Evolutionary conservation across 2,113 vertebrate species (phyloP).

Genomic region (Peromyscus maniculatus): DNA sequence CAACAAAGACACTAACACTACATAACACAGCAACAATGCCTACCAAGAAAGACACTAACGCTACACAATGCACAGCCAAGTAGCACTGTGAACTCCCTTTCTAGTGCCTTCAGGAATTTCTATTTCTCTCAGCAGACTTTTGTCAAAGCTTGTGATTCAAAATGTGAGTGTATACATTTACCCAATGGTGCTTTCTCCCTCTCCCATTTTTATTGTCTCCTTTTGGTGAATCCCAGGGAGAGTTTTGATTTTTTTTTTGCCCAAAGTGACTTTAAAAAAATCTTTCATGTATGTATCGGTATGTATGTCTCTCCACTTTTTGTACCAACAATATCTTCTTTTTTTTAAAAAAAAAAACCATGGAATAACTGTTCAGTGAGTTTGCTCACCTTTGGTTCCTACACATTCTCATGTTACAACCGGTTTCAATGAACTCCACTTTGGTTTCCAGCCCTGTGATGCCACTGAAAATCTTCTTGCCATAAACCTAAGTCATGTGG

Average conservation of each 20-base stretch:
- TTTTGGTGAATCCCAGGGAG: neutral
- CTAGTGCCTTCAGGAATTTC: neutral
- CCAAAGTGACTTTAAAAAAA: neutral
- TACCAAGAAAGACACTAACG: neutral
- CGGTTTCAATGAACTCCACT: neutral
- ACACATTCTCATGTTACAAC: neutral
- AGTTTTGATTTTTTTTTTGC: neutral
- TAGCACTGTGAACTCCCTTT: neutral
- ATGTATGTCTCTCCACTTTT: neutral
- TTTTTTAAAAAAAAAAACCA: too few relatives aligned
- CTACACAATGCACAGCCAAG: neutral
- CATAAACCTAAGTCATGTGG: neutral
- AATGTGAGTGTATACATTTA: neutral
- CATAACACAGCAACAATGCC: neutral
- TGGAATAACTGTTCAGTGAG: neutral
- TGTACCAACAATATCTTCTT: neutral
- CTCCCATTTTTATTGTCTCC: neutral
- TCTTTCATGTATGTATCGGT: neutral
- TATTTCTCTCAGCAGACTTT: neutral
- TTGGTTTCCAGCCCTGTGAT: neutral
- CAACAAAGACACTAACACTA: too few relatives aligned
- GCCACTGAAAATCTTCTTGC: neutral
- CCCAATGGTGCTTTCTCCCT: neutral
- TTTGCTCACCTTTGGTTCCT: neutral
- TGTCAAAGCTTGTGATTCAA: slow-evolving; percentile 29